These are phyloP conservation scores for Acrobasis suavella DNA, from an alignment of 2,888 invertebrate genomes.

Conservation along the genomic window DNA sequence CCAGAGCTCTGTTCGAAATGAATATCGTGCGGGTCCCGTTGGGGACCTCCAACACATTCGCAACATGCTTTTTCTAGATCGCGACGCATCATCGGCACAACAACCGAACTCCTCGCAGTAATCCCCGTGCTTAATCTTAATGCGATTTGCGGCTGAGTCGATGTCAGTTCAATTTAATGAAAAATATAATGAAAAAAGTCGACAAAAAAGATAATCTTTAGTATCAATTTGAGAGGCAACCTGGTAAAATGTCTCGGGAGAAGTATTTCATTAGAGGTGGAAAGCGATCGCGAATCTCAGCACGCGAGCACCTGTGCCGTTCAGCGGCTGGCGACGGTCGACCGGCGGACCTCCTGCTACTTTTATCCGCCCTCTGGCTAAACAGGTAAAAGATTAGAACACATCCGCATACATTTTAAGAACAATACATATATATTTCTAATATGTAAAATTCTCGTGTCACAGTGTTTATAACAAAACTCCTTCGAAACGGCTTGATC, in stretches of 20 bases:
- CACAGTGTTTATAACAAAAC: too few species aligned
- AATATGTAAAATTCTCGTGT: too few species aligned
- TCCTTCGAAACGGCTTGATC: too few species aligned
- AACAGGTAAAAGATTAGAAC: too few species aligned
- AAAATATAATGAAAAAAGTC: conserved; percentile 67
- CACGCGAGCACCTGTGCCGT: conserved; percentile 37
- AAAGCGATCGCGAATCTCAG: conserved; percentile 35
- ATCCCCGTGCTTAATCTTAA: conserved; percentile 34
- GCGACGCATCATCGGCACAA: conserved; percentile 11
- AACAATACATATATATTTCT: too few species aligned
- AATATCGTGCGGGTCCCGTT: conserved; percentile 63
- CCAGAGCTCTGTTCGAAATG: conserved; percentile 68
- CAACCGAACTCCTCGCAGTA: not conserved
- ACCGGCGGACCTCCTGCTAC: not conserved
- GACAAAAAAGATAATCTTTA: conserved; percentile 68
- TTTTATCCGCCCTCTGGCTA: not conserved
- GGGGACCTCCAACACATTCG: conserved; percentile 33
- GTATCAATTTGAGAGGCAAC: conserved; percentile 71
- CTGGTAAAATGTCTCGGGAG: conserved; percentile 61
- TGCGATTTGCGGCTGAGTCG: conserved; percentile 54
- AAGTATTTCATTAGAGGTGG: conserved; percentile 68
- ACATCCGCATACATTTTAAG: too few species aligned
- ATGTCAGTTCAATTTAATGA: conserved; percentile 70
- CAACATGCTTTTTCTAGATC: conserved; percentile 35
- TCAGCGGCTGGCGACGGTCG: not conserved